Conservation (phyloP, 2,888 invertebrate genomes). For the Ecliptopera silaceata region DNA sequence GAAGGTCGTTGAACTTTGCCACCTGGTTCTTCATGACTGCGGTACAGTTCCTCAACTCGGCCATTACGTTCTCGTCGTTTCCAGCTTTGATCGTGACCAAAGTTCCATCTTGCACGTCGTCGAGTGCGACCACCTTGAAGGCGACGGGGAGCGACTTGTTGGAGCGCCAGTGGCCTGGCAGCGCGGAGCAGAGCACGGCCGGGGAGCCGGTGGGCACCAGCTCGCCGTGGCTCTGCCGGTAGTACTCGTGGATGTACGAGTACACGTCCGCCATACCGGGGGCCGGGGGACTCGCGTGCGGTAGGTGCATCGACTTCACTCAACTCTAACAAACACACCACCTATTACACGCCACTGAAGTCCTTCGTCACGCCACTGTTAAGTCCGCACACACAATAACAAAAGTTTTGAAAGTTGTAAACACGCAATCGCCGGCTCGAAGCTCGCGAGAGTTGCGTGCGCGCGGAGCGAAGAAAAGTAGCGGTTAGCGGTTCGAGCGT, state of each 20-base stretch:
- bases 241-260: slow-evolving; percentile 88
- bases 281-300: slow-evolving; percentile 82
- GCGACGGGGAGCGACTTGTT: slow-evolving; percentile 98
- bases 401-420: slow-evolving; percentile 69
- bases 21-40: slow-evolving; percentile 99
- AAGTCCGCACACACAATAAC: slow-evolving; percentile 58
- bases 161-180: slow-evolving; percentile 98
- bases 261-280: slow-evolving; percentile 89
- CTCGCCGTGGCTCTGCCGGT: slow-evolving; percentile 95
- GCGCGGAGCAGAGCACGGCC: slow-evolving; percentile 95
- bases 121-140: slow-evolving; percentile 97
- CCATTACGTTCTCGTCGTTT: slow-evolving; percentile 98
- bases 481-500: slow-evolving; percentile 70
- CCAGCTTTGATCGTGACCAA: slow-evolving; percentile 96
- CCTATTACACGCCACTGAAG: slow-evolving; percentile 71
- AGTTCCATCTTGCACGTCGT: slow-evolving; percentile 97
- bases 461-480: slow-evolving; percentile 72
- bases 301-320: slow-evolving; percentile 86
- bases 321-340: slow-evolving; percentile 62
- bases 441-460: slow-evolving; percentile 62
- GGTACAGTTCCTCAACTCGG: slow-evolving; percentile 95
- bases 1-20: slow-evolving; percentile 98
- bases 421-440: slow-evolving; percentile 58
- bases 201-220: slow-evolving; percentile 97
- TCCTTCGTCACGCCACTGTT: slow-evolving; percentile 65